phyloP scores from a whole-genome alignment of 2,888 invertebrate genomes.

The Troglohyphantes excavatus region DNA sequence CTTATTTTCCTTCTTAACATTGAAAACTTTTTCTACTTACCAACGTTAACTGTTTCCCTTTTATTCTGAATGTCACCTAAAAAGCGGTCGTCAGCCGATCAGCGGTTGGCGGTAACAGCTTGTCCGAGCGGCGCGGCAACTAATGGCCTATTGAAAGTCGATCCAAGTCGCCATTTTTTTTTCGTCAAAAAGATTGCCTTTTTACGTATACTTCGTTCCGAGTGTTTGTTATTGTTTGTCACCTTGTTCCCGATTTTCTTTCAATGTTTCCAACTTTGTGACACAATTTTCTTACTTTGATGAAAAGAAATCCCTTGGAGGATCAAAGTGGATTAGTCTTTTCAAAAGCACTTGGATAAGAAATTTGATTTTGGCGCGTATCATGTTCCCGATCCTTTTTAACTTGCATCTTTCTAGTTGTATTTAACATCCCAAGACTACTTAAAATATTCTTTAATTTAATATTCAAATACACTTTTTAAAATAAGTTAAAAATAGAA shows the following conservation, averaged over 20 bases:
- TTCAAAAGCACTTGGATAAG: too few relatives aligned
- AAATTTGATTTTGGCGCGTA: too few relatives aligned
- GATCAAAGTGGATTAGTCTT: not conserved
- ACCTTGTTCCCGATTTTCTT: conserved; percentile 38
- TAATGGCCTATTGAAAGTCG: conserved; percentile 76
- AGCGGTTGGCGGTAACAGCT: conserved; percentile 73
- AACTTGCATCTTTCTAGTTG: too few relatives aligned
- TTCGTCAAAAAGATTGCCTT: conserved; percentile 20
- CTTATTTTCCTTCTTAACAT: conserved; percentile 60
- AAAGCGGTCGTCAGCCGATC: conserved; percentile 63
- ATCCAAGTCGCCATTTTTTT: conserved; percentile 55
- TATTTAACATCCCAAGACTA: too few relatives aligned
- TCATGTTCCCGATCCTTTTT: too few relatives aligned
- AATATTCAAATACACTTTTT: too few relatives aligned
- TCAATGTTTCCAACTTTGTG: conserved; percentile 37
- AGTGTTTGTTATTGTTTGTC: conserved; percentile 50
- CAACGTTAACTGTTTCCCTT: conserved; percentile 61
- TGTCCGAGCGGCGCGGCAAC: conserved; percentile 56
- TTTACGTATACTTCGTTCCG: conserved; percentile 17
- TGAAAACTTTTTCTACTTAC: conserved; percentile 57
- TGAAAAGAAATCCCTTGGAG: not conserved
- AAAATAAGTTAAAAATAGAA: too few relatives aligned
- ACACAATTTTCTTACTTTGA: not conserved
- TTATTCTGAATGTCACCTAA: conserved; percentile 45
- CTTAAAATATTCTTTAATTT: too few relatives aligned